Conservation (phyloP, 2,888 invertebrate species). For the Clivina fossor region DNA sequence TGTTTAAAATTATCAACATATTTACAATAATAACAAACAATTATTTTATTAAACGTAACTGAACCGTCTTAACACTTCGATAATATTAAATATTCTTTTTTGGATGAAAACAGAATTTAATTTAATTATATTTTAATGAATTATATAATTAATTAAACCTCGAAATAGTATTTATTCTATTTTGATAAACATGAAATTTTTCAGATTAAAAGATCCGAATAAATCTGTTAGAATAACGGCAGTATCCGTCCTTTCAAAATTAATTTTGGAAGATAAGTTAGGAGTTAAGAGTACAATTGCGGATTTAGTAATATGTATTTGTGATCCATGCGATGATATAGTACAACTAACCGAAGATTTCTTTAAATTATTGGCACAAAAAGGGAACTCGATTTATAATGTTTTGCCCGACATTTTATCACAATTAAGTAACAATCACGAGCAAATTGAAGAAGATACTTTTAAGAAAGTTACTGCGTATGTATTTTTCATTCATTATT, state of each 20-base stretch:
- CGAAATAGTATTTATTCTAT: conserved; percentile 16
- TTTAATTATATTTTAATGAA: too few species aligned
- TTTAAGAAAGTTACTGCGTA: conserved; percentile 70
- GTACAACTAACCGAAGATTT: conserved; percentile 76
- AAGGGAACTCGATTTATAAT: conserved; percentile 93
- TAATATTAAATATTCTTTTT: too few species aligned
- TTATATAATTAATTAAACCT: too few species aligned
- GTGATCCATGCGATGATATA: conserved; percentile 63
- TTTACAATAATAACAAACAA: too few species aligned
- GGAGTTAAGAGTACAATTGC: conserved; percentile 89
- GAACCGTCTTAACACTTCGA: too few species aligned
- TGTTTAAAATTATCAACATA: too few species aligned
- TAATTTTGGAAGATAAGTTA: conserved; percentile 93
- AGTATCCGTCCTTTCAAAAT: conserved; percentile 81
- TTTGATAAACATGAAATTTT: conserved; percentile 38
- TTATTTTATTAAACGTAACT: too few species aligned
- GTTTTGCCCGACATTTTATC: conserved; percentile 94
- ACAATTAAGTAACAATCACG: conserved; percentile 73
- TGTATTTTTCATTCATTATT: too few species aligned
- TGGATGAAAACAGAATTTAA: too few species aligned
- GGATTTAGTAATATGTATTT: conserved; percentile 80
- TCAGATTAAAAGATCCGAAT: conserved; percentile 75
- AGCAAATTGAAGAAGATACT: conserved; percentile 69
- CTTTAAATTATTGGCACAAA: conserved; percentile 82
- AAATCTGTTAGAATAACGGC: conserved; percentile 77